phyloP scores from a whole-genome alignment of 2,888 invertebrate genomes.

The Drosophila conformis region DNA sequence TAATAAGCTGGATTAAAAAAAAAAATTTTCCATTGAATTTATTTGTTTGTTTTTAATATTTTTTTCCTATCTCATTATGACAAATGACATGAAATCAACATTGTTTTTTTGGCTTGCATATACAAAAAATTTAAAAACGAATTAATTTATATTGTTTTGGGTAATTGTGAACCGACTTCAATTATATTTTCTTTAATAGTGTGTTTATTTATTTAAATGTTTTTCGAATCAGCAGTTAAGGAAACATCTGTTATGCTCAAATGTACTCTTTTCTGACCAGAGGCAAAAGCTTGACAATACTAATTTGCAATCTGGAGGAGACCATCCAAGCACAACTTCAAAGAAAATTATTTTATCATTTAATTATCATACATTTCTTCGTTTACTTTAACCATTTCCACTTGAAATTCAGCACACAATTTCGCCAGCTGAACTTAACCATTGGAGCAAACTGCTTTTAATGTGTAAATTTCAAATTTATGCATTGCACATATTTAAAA shows the following conservation, averaged over 20 bases:
- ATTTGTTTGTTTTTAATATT: no score
- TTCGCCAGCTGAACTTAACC: not conserved
- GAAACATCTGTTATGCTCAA: not conserved
- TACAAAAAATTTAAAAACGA: no score
- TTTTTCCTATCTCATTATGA: no score
- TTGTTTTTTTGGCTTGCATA: no score
- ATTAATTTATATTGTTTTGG: not conserved
- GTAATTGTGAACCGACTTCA: not conserved
- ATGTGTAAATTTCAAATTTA: constrained; percentile 38
- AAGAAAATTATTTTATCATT: constrained; percentile 1
- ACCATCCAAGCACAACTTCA: not conserved
- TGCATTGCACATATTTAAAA: constrained; percentile 44
- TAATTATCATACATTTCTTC: constrained; percentile 1
- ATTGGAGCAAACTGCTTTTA: constrained; percentile 9
- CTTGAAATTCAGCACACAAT: constrained; percentile 35
- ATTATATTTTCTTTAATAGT: not conserved
- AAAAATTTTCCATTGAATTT: no score
- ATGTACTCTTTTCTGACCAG: not conserved
- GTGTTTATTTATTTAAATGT: not conserved
- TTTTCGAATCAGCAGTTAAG: not conserved
- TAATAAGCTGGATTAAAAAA: constrained; percentile 14
- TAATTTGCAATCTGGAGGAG: not conserved
- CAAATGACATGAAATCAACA: no score
- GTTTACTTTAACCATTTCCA: not conserved
- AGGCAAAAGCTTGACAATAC: not conserved